Percentiles rank a stretch among this genome's conserved stretches.
phyloP scores from a whole-genome alignment of 2,888 invertebrate species.

The Xiphydria camelus region DNA sequence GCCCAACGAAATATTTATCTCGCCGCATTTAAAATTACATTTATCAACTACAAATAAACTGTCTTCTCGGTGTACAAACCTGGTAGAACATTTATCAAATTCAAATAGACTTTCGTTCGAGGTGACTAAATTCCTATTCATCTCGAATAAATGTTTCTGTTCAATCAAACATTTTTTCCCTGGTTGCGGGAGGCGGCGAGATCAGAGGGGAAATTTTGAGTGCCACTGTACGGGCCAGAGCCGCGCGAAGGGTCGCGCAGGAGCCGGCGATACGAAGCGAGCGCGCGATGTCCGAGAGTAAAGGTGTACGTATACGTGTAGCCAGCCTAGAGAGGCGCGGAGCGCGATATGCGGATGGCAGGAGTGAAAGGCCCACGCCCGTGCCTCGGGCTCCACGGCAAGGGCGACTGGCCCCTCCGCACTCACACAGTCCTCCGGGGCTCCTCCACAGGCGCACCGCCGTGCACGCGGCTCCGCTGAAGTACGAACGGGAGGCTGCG shows the following conservation, averaged over 20 bases:
- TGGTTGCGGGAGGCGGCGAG: too few relatives aligned
- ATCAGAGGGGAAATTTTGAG: conserved; percentile 26
- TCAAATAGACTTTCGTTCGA: too few relatives aligned
- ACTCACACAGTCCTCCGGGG: conserved; percentile 25
- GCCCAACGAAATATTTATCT: too few relatives aligned
- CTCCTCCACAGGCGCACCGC: not conserved
- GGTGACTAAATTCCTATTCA: too few relatives aligned
- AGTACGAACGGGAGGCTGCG: not conserved
- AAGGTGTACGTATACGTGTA: conserved; percentile 6
- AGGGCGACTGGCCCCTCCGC: conserved; percentile 55
- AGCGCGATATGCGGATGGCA: conserved; percentile 57
- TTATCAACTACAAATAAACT: too few relatives aligned
- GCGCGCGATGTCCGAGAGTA: conserved; percentile 8
- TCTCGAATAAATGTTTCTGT: too few relatives aligned
- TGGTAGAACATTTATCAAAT: too few relatives aligned
- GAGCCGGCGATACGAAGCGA: conserved; percentile 2
- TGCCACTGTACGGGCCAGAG: conserved; percentile 38
- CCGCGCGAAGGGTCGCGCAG: conserved; percentile 28
- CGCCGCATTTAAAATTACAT: too few relatives aligned
- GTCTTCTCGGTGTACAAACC: too few relatives aligned
- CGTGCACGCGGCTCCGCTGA: not conserved
- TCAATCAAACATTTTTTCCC: too few relatives aligned
- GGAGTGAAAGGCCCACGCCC: conserved; percentile 59
- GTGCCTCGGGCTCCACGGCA: conserved; percentile 56
- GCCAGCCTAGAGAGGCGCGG: conserved; percentile 27